These are phyloP conservation scores for Aspidoscelis tigris DNA, from an alignment of 2,113 vertebrate genomes.

Conservation along the genomic window DNA sequence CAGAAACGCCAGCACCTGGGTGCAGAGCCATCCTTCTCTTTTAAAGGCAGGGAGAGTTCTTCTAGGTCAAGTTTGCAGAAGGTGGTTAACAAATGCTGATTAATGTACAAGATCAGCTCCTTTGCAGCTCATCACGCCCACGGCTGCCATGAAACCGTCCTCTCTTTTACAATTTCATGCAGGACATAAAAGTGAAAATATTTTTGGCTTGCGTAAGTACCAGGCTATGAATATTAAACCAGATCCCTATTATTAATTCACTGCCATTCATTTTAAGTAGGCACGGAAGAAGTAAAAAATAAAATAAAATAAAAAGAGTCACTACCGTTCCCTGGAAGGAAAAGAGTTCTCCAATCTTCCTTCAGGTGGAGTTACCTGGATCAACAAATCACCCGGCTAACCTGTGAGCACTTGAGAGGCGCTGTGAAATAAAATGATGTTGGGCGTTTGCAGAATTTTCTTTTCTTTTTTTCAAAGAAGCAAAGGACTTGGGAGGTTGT, in stretches of 20 bases:
- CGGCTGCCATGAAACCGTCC: conserved; percentile 55
- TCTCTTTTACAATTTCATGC: conserved; percentile 52
- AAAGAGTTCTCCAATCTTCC: conserved; percentile 49
- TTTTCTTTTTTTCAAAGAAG: too few relatives aligned
- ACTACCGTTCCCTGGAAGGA: conserved; percentile 30
- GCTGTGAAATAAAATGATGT: conserved; percentile 52
- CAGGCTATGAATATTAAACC: conserved; percentile 53
- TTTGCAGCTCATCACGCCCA: conserved; percentile 51
- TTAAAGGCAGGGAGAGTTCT: background rate
- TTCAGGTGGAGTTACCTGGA: conserved; percentile 57
- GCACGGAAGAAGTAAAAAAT: conserved; percentile 30
- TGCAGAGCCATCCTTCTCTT: background rate
- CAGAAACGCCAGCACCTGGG: background rate
- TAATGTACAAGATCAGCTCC: conserved; percentile 48
- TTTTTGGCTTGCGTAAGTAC: conserved; percentile 47
- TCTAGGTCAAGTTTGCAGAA: conserved; percentile 53
- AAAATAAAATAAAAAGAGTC: background rate
- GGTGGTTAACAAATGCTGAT: conserved; percentile 44
- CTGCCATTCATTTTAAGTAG: conserved; percentile 43
- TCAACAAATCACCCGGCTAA: conserved; percentile 52
- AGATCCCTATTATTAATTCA: conserved; percentile 51
- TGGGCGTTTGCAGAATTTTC: too few relatives aligned
- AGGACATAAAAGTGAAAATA: conserved; percentile 56
- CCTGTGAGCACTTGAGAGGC: conserved; percentile 57
- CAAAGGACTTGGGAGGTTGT: too few relatives aligned